Conservation (phyloP, 2,888 invertebrate genomes). For the Incurvaria masculella region DNA sequence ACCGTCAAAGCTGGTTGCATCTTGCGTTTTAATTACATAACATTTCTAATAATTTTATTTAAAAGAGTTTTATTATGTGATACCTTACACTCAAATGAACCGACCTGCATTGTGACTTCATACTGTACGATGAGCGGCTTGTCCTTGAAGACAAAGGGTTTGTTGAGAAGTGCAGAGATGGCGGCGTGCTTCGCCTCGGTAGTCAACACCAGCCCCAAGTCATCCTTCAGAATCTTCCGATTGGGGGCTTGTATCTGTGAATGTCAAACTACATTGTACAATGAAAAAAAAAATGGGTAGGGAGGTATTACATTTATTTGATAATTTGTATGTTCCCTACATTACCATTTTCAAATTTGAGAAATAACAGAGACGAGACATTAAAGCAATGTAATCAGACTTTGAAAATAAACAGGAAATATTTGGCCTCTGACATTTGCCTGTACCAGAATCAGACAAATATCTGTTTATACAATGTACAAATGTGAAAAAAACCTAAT, state of each 20-base stretch:
- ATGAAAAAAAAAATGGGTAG: conserved; percentile 7
- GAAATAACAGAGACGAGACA: too few relatives aligned
- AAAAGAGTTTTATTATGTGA: too few relatives aligned
- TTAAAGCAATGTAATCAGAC: too few relatives aligned
- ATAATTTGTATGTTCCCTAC: not conserved
- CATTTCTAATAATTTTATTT: too few relatives aligned
- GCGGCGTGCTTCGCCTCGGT: conserved; percentile 97
- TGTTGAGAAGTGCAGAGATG: conserved; percentile 72
- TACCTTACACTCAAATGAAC: conserved; percentile 7
- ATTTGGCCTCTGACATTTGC: too few relatives aligned
- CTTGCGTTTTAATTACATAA: too few relatives aligned
- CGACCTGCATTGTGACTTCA: conserved; percentile 79
- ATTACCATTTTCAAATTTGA: not conserved
- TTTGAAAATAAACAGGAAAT: too few relatives aligned
- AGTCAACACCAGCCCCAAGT: conserved; percentile 85
- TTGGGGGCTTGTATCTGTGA: conserved; percentile 71
- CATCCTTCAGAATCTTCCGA: conserved; percentile 75
- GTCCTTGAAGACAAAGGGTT: conserved; percentile 78
- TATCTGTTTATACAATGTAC: too few relatives aligned
- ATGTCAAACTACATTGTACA: conserved; percentile 5
- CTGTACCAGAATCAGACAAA: too few relatives aligned
- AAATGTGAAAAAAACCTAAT: too few relatives aligned
- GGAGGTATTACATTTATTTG: conserved; percentile 6
- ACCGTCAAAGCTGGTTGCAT: too few relatives aligned
- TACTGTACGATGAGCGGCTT: conserved; percentile 91